phyloP scores from a whole-genome alignment of 2,113 vertebrate genomes.

The Candoia aspera region DNA sequence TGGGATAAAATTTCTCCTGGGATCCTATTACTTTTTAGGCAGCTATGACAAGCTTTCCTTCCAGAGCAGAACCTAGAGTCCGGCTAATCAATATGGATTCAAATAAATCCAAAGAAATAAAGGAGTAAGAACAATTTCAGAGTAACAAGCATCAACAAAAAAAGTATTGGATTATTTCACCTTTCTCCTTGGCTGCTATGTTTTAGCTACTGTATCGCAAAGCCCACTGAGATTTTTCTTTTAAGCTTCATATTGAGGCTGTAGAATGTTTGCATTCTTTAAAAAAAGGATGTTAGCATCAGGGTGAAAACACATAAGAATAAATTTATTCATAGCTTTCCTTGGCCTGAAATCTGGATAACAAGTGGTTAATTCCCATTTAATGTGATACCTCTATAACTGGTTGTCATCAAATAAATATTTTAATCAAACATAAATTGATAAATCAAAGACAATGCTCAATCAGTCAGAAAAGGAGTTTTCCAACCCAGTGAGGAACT shows the following conservation, averaged over 20 bases:
- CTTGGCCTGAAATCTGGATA: neutral
- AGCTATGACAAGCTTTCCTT: slow-evolving; percentile 10
- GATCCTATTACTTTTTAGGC: slow-evolving; percentile 20
- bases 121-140: slow-evolving; percentile 5
- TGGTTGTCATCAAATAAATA: neutral
- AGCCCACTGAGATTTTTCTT: neutral
- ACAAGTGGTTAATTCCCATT: neutral
- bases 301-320: neutral
- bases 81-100: slow-evolving; percentile 23
- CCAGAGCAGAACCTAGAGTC: neutral
- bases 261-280: neutral
- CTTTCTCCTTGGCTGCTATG: neutral
- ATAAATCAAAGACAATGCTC: neutral
- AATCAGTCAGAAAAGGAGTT: neutral
- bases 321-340: neutral
- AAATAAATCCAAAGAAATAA: slow-evolving; percentile 15
- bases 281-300: neutral
- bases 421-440: neutral
- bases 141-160: neutral
- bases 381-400: neutral
- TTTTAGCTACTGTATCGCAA: neutral
- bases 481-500: neutral
- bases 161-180: neutral
- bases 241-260: neutral
- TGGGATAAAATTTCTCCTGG: slow-evolving; percentile 24